A percentile compares a stretch with the other conserved stretches of the same genome.
Evolutionary conservation across 2,797 vertebrate species (phyloP).

Genomic region (Dendrocincla fuliginosa): DNA sequence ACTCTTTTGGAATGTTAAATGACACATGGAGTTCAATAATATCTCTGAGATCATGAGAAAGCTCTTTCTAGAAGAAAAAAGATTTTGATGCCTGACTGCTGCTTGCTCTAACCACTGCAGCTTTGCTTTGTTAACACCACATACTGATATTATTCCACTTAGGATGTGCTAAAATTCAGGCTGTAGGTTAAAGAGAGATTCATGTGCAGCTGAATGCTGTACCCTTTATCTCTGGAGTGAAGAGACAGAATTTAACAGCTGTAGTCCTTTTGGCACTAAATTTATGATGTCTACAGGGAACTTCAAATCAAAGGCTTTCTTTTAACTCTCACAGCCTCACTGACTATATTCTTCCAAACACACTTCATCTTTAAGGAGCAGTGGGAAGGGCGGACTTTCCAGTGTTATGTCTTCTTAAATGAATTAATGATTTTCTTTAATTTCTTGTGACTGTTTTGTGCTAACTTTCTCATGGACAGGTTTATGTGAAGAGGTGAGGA

Average conservation of each 20-base stretch:
- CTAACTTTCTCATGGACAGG: background rate
- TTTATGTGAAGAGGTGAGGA: background rate
- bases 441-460: background rate
- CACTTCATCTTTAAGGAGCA: background rate
- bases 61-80: background rate
- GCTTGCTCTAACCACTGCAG: background rate
- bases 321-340: background rate
- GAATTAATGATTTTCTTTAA: background rate
- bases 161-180: background rate
- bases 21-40: background rate
- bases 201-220: accelerated
- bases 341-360: background rate
- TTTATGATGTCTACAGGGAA: background rate
- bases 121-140: background rate
- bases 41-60: background rate
- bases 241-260: background rate
- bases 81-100: background rate
- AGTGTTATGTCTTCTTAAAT: background rate
- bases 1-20: background rate
- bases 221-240: background rate
- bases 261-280: background rate
- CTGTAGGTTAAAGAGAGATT: background rate
- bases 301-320: background rate
- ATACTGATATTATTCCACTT: background rate
- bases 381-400: background rate